These are phyloP conservation scores for Alectoris magna DNA, from an alignment of 2,797 vertebrate species.

Conservation along the genomic window DNA sequence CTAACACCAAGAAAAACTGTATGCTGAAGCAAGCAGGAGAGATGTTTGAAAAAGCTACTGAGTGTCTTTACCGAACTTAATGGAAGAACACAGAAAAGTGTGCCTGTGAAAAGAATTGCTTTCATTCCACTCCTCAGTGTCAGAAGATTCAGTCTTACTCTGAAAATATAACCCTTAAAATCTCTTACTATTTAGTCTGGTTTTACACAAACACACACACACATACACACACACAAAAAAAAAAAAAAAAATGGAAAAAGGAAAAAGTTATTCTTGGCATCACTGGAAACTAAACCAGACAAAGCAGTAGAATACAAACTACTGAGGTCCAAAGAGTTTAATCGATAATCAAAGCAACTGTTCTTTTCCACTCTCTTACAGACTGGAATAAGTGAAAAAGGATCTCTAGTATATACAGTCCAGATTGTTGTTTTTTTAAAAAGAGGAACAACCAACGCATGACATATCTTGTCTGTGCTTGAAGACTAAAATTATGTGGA, in stretches of 20 bases:
- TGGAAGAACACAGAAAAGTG: background rate
- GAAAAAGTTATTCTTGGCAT: background rate
- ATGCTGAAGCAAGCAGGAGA: background rate
- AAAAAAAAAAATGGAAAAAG: rapidly evolving
- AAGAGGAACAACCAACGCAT: background rate
- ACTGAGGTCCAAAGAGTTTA: background rate
- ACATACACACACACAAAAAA: too few species aligned
- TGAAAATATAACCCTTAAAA: background rate
- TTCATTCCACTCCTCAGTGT: background rate
- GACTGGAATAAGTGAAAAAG: background rate
- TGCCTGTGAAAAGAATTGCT: background rate
- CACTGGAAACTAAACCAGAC: background rate
- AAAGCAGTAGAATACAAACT: background rate
- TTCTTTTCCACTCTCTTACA: background rate
- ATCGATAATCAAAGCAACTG: background rate
- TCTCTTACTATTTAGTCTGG: background rate
- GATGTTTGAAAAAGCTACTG: background rate
- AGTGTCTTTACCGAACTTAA: background rate
- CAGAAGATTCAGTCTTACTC: background rate
- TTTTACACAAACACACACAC: background rate
- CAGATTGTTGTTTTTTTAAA: background rate
- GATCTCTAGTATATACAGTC: background rate
- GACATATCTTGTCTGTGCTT: background rate
- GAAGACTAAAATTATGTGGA: background rate
- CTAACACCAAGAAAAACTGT: background rate